Evolutionary conservation across 2,113 vertebrate genomes (phyloP).

Genomic region (Chiloscyllium plagiosum): DNA sequence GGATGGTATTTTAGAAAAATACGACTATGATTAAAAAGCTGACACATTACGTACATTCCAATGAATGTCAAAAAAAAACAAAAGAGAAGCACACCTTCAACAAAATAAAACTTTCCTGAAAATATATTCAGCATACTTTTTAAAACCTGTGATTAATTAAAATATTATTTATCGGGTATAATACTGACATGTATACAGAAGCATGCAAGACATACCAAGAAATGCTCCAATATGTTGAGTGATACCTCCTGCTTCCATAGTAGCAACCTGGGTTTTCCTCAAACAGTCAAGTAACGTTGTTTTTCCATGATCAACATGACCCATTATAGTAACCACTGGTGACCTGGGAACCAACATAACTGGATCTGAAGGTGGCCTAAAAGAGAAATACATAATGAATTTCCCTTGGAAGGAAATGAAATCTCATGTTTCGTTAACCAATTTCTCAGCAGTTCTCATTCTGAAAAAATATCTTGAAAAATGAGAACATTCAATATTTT

Average conservation of each 20-base stretch:
- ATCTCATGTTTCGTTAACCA: neutral
- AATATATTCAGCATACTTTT: neutral
- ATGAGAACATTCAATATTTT: neutral
- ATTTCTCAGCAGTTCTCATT: neutral
- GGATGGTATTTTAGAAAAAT: neutral
- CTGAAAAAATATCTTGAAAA: neutral
- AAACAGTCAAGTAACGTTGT: slow-evolving; percentile 88
- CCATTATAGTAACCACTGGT: slow-evolving; percentile 91
- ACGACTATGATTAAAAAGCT: neutral
- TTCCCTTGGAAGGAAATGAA: neutral
- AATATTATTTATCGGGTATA: neutral
- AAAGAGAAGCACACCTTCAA: neutral
- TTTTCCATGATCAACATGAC: slow-evolving; percentile 95
- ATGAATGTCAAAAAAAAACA: neutral
- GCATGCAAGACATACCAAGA: slow-evolving; percentile 59
- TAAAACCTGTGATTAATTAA: neutral
- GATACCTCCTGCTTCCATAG: slow-evolving; percentile 76
- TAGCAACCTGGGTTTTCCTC: slow-evolving; percentile 75
- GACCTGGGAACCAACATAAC: slow-evolving; percentile 61
- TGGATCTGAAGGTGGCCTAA: slow-evolving; percentile 70
- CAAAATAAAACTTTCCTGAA: neutral
- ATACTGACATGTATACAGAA: neutral
- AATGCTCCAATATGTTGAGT: slow-evolving; percentile 84
- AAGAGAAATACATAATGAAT: slow-evolving; percentile 17
- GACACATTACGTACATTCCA: neutral